Conservation (phyloP, 2,113 vertebrate species). For the Ptilorrhoa leucosticta region DNA sequence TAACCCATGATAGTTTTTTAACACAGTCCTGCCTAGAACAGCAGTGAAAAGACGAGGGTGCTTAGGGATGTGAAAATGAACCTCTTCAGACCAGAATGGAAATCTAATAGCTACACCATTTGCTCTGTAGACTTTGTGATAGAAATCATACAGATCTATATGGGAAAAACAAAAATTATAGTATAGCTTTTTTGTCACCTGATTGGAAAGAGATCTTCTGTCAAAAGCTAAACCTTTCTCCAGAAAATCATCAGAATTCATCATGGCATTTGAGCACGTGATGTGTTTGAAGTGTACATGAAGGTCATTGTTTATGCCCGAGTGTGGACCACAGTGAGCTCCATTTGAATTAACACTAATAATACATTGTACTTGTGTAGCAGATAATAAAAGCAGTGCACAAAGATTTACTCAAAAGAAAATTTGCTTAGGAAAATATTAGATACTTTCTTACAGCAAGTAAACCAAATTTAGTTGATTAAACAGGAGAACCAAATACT, state of each 20-base stretch:
- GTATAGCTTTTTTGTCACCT: neutral
- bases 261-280: neutral
- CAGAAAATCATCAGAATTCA: neutral
- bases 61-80: neutral
- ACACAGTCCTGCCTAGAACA: neutral
- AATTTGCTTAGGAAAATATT: neutral
- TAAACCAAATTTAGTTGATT: neutral
- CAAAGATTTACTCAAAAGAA: neutral
- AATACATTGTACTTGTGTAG: neutral
- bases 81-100: neutral
- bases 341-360: neutral
- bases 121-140: neutral
- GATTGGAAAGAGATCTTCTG: neutral
- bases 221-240: neutral
- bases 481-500: neutral
- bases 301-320: neutral
- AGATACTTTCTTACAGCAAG: neutral
- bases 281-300: neutral
- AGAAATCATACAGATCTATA: neutral
- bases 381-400: neutral
- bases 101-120: neutral
- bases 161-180: neutral
- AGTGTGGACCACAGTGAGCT: neutral
- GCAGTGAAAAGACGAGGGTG: neutral
- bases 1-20: neutral